These are phyloP conservation scores for Anthophora plumipes DNA, from an alignment of 2,888 invertebrate genomes.

Conservation along the genomic window DNA sequence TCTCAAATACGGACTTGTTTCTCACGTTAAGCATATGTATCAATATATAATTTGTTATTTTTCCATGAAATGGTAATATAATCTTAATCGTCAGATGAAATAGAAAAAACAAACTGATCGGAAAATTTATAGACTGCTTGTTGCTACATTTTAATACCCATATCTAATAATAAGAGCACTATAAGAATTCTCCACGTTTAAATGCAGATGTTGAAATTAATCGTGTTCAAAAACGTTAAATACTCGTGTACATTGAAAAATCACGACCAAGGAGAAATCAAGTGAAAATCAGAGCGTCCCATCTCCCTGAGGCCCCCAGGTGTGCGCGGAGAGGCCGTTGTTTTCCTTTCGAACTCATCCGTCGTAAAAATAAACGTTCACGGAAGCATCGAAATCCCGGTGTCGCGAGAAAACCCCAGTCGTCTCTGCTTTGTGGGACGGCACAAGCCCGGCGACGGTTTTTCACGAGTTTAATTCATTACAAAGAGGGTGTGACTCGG, in stretches of 20 bases:
- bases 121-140: too few relatives aligned
- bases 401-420: conserved; percentile 31
- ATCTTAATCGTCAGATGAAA: too few relatives aligned
- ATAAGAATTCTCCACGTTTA: too few relatives aligned
- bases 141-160: too few relatives aligned
- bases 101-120: too few relatives aligned
- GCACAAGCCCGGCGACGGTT: conserved; percentile 41
- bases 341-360: conserved; percentile 15
- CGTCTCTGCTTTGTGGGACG: conserved; percentile 54
- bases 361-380: conserved; percentile 37
- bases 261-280: conserved; percentile 9
- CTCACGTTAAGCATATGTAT: not conserved
- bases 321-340: not conserved
- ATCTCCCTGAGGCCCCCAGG: not conserved
- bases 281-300: not conserved
- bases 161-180: too few relatives aligned
- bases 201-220: too few relatives aligned
- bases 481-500: conserved; percentile 69
- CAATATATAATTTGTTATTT: too few relatives aligned
- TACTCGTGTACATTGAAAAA: not conserved
- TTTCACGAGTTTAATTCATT: conserved; percentile 69
- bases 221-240: too few relatives aligned
- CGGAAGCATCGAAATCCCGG: conserved; percentile 40
- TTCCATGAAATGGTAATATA: too few relatives aligned
- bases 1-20: too few relatives aligned